A percentile compares a stretch with the other conserved stretches of the same genome.
Conservation (phyloP, 2,797 vertebrate species). For the Clarias pachynema region DNA sequence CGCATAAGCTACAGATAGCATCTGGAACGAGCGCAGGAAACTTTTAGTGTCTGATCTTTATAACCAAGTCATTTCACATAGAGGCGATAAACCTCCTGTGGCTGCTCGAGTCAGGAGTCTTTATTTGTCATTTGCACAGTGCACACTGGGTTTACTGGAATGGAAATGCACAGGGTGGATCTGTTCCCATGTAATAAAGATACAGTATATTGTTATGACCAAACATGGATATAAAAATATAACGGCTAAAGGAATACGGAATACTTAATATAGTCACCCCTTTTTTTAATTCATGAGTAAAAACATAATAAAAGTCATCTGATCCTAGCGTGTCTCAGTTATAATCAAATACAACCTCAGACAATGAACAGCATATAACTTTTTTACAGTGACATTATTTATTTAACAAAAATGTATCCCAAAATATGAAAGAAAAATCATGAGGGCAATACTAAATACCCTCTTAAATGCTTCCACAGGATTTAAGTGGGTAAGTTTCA, state of each 20-base stretch:
- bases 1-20: background rate
- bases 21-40: background rate
- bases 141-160: conserved; percentile 1
- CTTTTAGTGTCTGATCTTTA: conserved; percentile 31
- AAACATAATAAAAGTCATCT: too few species aligned
- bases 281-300: too few species aligned
- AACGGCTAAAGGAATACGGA: background rate
- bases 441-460: too few species aligned
- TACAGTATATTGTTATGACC: background rate
- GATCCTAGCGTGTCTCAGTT: too few species aligned
- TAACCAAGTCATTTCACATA: conserved; percentile 23
- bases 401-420: too few species aligned
- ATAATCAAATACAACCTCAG: too few species aligned
- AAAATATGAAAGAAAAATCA: too few species aligned
- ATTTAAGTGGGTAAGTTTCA: too few species aligned
- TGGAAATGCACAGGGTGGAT: background rate
- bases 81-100: conserved; percentile 18
- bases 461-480: too few species aligned
- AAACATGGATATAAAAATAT: background rate
- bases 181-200: background rate
- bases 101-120: background rate
- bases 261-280: too few species aligned
- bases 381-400: too few species aligned
- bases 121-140: background rate
- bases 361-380: too few species aligned